Conservation (phyloP, 2,113 vertebrate genomes). For the Hoplias malabaricus region DNA sequence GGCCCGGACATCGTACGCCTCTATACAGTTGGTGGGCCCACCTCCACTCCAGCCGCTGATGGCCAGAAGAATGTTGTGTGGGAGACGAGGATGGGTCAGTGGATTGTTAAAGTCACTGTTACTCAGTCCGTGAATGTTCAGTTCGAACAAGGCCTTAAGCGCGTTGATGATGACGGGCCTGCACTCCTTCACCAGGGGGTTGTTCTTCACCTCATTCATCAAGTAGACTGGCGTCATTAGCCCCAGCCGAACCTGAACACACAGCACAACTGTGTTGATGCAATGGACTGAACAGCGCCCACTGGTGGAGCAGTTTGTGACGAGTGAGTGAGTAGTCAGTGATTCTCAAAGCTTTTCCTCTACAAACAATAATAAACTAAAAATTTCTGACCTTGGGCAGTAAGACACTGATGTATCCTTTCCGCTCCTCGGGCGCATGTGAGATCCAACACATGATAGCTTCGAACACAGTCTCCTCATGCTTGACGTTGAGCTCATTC, state of each 20-base stretch:
- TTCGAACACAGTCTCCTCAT: constrained; percentile 75
- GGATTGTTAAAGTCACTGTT: constrained; percentile 60
- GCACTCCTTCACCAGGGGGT: constrained; percentile 74
- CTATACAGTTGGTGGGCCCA: constrained; percentile 74
- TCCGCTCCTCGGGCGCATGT: constrained; percentile 68
- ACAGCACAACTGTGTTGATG: background rate
- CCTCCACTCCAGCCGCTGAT: constrained; percentile 80
- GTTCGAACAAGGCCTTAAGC: constrained; percentile 72
- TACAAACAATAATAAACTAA: background rate
- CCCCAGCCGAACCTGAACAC: constrained; percentile 75
- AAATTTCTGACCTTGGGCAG: constrained; percentile 71
- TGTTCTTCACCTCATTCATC: constrained; percentile 76
- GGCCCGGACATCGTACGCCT: constrained; percentile 74
- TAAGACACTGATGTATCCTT: constrained; percentile 66
- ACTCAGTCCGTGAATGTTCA: constrained; percentile 64
- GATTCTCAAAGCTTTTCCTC: background rate
- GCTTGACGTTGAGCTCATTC: constrained; percentile 75
- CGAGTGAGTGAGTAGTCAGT: no score
- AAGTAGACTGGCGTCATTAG: constrained; percentile 75
- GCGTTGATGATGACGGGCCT: constrained; percentile 57
- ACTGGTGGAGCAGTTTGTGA: no score
- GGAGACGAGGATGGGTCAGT: constrained; percentile 76
- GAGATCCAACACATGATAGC: constrained; percentile 78
- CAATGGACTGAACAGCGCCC: no score
- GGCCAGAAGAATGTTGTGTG: constrained; percentile 75